phyloP scores from a whole-genome alignment of 2,113 vertebrate species.

The Lutjanus erythropterus region DNA sequence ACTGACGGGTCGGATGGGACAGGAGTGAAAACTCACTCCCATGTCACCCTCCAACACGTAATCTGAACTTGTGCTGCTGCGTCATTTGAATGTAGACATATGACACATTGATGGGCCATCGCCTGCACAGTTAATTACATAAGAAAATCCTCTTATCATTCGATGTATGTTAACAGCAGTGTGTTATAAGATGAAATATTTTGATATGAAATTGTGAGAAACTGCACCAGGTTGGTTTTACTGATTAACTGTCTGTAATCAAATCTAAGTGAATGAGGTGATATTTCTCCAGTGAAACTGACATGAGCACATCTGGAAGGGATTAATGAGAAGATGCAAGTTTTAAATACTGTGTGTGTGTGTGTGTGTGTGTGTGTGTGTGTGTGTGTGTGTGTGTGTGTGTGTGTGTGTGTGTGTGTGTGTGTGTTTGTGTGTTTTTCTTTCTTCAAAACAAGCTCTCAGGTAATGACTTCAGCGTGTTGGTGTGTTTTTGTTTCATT shows the following conservation, averaged over 20 bases:
- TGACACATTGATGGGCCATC: too few species aligned
- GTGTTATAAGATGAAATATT: neutral
- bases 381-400: slow-evolving; percentile 49
- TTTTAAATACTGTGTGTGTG: slow-evolving; percentile 46
- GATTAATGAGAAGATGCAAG: slow-evolving; percentile 63
- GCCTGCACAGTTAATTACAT: too few species aligned
- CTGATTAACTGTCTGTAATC: slow-evolving; percentile 28
- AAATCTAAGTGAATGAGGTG: slow-evolving; percentile 16
- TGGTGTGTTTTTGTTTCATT: slow-evolving; percentile 53
- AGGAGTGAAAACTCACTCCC: too few species aligned
- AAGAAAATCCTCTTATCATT: neutral
- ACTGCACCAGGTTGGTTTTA: neutral
- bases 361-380: slow-evolving; percentile 54
- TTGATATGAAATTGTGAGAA: neutral
- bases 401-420: slow-evolving; percentile 52
- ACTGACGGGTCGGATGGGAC: too few species aligned
- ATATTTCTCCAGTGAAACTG: slow-evolving; percentile 50
- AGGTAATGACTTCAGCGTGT: slow-evolving; percentile 83
- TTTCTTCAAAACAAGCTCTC: slow-evolving; percentile 72
- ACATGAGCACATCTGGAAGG: slow-evolving; percentile 84
- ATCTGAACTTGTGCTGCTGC: too few species aligned
- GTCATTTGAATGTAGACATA: too few species aligned
- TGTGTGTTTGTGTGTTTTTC: slow-evolving; percentile 72
- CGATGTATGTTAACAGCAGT: neutral
- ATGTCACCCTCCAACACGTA: too few species aligned